Base-by-base conservation (phyloP, 2,888 invertebrate genomes). In the Zootermopsis nevadensis region DNA sequence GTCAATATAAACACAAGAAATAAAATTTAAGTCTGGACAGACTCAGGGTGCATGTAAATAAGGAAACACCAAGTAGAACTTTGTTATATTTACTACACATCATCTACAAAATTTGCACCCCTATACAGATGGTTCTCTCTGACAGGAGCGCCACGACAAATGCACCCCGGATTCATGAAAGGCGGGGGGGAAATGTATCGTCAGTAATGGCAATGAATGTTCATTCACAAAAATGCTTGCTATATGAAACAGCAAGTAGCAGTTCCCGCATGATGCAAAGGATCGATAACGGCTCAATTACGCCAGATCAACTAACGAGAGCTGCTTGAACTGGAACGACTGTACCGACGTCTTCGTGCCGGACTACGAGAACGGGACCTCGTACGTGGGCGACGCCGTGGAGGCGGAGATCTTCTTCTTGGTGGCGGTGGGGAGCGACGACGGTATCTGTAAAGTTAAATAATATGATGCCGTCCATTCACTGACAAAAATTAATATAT, bases 311-410 rank as follows among this genome's bases (percentile, higher is more conserved):
- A 30, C 48, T 83, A 85, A 72, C 85, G 84, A 67, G 84, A 84
- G 22, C 84, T 84, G 80, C 85, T 85, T 85, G 94, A 94, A 87
- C 94, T 94, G 86, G 94, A 94, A 89, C 94, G 92, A 89, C 93
- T 93, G 88, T 94, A 94, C 87, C 94, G 93, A 87, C 94, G 93
- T 87, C 94, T 93, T 85, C 94, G 91, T 31, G 87, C 87, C 33
- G 93, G 92, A 85, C 91, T 92, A 82, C 92, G 89, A 1, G 91
- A 91, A 84, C 91, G 91, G 6, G 90, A 92, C 86, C 92, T 90
- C 55, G 91, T 89, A 24, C 85, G 84, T 10, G 86, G 91, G 48
- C 93, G 91, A 6, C 93, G 91, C 85, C 91, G 89, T 85, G 89
- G 90, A 33, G 89, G 88, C 12, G 90, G 89, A 4, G 90, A 89